A percentile compares a stretch with the other conserved stretches of the same genome.
Conservation (phyloP, 1,140 invertebrate species). For the Tenebrio molitor region DNA sequence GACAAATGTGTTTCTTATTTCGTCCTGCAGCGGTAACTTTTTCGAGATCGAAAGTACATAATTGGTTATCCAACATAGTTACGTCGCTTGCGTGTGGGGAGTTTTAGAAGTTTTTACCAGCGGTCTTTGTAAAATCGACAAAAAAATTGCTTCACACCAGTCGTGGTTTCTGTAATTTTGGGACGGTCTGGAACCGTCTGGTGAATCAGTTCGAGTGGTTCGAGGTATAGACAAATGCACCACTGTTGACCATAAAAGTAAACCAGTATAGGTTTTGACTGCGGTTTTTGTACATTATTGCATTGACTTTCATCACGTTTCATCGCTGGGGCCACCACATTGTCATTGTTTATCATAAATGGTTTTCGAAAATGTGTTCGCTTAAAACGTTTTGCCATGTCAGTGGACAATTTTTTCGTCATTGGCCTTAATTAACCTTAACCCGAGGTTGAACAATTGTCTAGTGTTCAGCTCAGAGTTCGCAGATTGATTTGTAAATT, state of each 20-base stretch:
- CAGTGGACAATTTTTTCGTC: background rate
- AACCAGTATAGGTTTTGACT: slow-evolving; percentile 13
- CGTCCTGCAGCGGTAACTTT: background rate
- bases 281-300: slow-evolving; percentile 13
- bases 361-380: background rate
- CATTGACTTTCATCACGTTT: slow-evolving; percentile 16
- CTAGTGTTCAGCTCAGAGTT: background rate
- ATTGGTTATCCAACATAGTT: slow-evolving; percentile 25
- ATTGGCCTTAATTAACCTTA: slow-evolving; percentile 29
- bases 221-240: too few relatives aligned
- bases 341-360: background rate
- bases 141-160: too few relatives aligned
- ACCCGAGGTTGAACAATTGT: background rate
- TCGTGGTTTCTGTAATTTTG: too few relatives aligned
- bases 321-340: background rate
- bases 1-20: slow-evolving; percentile 22
- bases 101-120: slow-evolving; percentile 1
- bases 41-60: slow-evolving; percentile 13
- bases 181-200: too few relatives aligned
- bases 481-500: slow-evolving; percentile 15
- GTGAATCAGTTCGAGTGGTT: too few relatives aligned
- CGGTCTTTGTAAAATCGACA: background rate
- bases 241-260: too few relatives aligned
- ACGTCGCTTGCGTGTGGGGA: slow-evolving; percentile 13
- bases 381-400: background rate